Conservation (phyloP, 2,113 vertebrate species). For the Brienomyrus brachyistius region DNA sequence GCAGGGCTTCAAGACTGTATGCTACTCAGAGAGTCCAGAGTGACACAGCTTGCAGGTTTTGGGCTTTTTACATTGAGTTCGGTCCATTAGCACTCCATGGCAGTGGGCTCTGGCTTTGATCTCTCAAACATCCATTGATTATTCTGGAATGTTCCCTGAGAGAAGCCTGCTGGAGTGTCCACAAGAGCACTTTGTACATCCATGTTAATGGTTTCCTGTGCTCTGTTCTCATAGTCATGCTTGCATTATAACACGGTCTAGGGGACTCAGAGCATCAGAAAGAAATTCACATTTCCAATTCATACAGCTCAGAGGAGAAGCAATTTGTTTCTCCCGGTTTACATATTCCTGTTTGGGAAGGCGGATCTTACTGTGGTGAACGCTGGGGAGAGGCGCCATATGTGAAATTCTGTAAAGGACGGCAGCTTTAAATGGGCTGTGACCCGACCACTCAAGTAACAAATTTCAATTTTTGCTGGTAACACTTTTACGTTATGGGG, state of each 20-base stretch:
- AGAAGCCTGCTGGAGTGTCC: background rate
- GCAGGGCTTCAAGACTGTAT: background rate
- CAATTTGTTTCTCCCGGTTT: background rate
- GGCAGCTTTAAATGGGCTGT: background rate
- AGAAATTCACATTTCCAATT: constrained; percentile 1
- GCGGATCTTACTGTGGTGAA: background rate
- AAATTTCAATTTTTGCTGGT: background rate
- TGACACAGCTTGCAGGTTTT: background rate
- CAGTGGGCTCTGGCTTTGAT: constrained; percentile 4
- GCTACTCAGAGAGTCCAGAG: background rate
- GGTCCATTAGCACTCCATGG: background rate
- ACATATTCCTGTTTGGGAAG: background rate
- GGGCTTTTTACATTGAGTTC: background rate
- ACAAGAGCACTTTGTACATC: background rate
- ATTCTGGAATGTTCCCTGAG: background rate
- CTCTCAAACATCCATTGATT: constrained; percentile 1
- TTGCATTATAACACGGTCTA: background rate
- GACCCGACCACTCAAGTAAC: background rate
- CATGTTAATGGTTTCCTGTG: constrained; percentile 8
- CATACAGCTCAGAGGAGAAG: background rate
- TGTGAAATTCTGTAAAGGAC: background rate
- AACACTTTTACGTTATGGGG: no score
- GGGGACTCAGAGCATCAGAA: background rate
- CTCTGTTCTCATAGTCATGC: background rate
- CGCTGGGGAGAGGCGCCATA: background rate